Conservation (phyloP, 2,113 vertebrate genomes). For the Hemicordylus capensis region DNA sequence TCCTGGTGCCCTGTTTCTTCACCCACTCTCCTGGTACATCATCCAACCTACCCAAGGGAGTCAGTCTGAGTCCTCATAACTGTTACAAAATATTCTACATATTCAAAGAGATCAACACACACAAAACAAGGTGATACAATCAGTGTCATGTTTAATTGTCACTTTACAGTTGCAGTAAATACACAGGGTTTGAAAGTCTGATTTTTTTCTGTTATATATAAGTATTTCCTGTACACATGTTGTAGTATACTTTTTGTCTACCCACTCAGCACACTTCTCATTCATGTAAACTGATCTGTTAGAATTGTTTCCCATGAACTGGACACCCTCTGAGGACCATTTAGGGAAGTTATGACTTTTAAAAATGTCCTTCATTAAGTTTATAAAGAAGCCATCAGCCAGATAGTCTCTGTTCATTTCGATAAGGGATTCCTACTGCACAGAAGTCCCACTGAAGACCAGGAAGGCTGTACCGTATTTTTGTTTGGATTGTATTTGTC, state of each 20-base stretch:
- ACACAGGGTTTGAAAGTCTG: background rate
- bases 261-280: slow-evolving; percentile 29
- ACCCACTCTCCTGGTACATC: too few relatives aligned
- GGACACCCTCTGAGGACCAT: background rate
- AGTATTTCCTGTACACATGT: background rate
- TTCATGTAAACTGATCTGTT: slow-evolving; percentile 30
- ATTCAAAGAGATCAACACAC: background rate
- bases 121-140: background rate
- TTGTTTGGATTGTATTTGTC: background rate
- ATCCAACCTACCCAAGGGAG: background rate
- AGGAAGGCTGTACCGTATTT: background rate
- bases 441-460: background rate
- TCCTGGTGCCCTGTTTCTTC: background rate
- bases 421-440: background rate
- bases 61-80: background rate
- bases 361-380: background rate
- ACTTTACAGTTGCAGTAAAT: slow-evolving; percentile 5
- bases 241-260: slow-evolving; percentile 1
- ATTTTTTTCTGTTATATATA: background rate
- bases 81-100: too few relatives aligned
- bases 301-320: background rate
- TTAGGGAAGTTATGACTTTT: background rate
- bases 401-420: background rate
- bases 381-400: background rate
- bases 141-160: background rate